Conservation (phyloP, 2,113 vertebrate genomes). For the Psittacara wagleri region DNA sequence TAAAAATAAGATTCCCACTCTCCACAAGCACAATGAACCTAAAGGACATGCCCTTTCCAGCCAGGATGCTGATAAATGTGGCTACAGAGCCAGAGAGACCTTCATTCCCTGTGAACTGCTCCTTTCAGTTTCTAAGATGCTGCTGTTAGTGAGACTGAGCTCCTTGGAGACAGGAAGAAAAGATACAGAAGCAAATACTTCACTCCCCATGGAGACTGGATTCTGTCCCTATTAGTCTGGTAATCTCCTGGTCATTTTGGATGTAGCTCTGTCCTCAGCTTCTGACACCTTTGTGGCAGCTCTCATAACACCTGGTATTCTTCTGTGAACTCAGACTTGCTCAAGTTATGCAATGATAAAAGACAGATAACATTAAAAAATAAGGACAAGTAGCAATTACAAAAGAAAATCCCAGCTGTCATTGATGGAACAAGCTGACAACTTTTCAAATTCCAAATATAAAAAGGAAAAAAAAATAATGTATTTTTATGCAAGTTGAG, state of each 20-base stretch:
- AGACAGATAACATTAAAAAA: neutral
- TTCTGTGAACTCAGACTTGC: neutral
- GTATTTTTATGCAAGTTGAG: neutral
- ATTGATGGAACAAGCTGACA: neutral
- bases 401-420: neutral
- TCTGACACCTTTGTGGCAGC: neutral
- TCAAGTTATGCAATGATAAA: neutral
- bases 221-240: slow-evolving; percentile 6
- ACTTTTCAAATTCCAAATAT: neutral
- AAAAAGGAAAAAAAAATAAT: neutral
- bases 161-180: slow-evolving; percentile 62
- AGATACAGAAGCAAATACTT: slow-evolving; percentile 32
- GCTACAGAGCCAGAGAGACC: neutral
- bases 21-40: neutral
- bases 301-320: neutral
- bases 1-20: neutral
- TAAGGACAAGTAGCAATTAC: neutral
- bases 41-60: neutral
- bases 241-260: neutral
- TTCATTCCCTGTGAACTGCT: slow-evolving; percentile 39
- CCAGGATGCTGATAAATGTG: slow-evolving; percentile 31
- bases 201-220: slow-evolving; percentile 27
- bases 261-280: neutral
- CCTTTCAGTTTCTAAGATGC: slow-evolving; percentile 50
- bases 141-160: slow-evolving; percentile 46